phyloP scores from a whole-genome alignment of 2,113 vertebrate genomes.

The Odocoileus virginianus region DNA sequence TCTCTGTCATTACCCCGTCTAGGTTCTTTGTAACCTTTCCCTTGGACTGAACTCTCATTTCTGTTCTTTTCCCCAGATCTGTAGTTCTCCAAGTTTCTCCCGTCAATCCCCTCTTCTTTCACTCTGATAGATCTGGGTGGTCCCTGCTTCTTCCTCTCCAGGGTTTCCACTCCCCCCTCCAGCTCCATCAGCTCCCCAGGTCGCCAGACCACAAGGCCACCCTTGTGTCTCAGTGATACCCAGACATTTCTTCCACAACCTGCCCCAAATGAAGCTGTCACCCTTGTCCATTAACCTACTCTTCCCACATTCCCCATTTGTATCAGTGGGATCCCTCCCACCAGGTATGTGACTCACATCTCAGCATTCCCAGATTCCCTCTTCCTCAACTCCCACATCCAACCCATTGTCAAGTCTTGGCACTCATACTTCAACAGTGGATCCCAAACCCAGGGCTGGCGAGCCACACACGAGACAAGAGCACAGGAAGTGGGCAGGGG shows the following conservation, averaged over 20 bases:
- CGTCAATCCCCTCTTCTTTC: neutral
- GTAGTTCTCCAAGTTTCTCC: neutral
- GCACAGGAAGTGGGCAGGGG: neutral
- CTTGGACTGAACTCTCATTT: neutral
- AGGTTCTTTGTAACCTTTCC: neutral
- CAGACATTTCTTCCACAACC: neutral
- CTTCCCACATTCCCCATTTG: neutral
- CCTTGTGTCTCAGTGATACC: neutral
- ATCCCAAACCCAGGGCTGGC: neutral
- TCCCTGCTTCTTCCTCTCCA: fast-evolving
- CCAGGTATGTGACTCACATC: neutral
- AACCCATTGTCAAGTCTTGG: neutral
- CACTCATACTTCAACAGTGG: neutral
- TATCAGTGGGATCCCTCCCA: neutral
- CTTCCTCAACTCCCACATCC: neutral
- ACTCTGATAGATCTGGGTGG: neutral
- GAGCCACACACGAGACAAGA: neutral
- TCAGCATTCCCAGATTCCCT: neutral
- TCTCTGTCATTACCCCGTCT: neutral
- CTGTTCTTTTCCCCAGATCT: neutral
- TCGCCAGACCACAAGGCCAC: neutral
- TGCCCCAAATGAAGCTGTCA: neutral
- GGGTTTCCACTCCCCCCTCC: neutral
- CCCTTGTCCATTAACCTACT: neutral
- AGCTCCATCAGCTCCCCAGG: neutral